Evolutionary conservation across 2,888 invertebrate species (phyloP).

Genomic region (Antheraea assamensis): DNA sequence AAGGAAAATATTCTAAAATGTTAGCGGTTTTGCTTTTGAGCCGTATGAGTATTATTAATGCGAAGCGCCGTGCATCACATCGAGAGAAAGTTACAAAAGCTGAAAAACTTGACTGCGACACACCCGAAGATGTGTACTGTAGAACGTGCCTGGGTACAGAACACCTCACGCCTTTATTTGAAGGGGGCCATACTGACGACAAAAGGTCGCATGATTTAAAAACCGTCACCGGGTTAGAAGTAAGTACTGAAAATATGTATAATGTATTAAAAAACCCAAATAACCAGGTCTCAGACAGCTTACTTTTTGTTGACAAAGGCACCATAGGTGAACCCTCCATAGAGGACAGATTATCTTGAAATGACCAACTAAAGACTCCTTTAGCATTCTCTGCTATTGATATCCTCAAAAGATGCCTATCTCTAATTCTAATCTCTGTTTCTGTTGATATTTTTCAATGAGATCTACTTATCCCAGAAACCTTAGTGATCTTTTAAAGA

Average conservation of each 20-base stretch:
- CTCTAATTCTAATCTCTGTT: no score
- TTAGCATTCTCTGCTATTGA: no score
- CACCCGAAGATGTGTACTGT: constrained; percentile 35
- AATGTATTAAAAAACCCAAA: background rate
- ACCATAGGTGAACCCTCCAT: no score
- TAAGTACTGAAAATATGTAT: constrained; percentile 26
- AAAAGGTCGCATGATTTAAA: constrained; percentile 45
- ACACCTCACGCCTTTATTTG: constrained; percentile 46
- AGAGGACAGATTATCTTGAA: no score
- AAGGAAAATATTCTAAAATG: constrained; percentile 34
- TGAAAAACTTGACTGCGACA: constrained; percentile 25
- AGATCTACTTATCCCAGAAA: no score
- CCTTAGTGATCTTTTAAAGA: no score
- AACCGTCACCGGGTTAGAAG: constrained; percentile 50
- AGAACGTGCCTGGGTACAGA: constrained; percentile 53
- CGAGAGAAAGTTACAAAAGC: constrained; percentile 26
- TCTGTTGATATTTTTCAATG: no score
- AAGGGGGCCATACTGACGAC: constrained; percentile 37
- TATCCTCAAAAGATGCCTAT: no score
- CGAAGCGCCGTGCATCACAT: constrained; percentile 29
- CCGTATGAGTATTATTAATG: constrained; percentile 40
- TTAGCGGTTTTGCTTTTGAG: constrained; percentile 50
- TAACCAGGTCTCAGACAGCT: background rate
- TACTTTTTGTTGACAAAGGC: background rate
- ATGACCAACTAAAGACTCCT: no score